A percentile compares a stretch with the other conserved stretches of the same genome.
Conservation (phyloP, 1,140 invertebrate genomes). For the Dendrolimus punctatus region DNA sequence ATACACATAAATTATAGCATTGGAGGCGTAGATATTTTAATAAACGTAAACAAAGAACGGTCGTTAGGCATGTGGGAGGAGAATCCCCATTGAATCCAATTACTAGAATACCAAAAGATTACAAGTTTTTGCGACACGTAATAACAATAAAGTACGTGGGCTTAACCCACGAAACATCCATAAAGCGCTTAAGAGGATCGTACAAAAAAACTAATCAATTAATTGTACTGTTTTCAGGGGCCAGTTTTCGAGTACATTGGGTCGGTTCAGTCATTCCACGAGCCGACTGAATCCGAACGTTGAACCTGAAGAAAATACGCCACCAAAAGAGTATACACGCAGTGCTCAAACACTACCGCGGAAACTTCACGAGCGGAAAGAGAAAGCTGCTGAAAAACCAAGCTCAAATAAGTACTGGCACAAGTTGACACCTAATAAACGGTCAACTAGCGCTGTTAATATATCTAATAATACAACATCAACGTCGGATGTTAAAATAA, state of each 20-base stretch:
- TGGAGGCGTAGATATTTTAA: not conserved
- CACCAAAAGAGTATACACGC: slow-evolving; percentile 68
- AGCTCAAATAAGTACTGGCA: slow-evolving; percentile 64
- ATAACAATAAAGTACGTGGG: slow-evolving; percentile 58
- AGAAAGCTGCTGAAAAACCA: slow-evolving; percentile 67
- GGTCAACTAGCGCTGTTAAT: slow-evolving; percentile 81
- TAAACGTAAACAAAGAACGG: slow-evolving; percentile 43
- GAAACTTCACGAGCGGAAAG: slow-evolving; percentile 74
- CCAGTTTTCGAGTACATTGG: slow-evolving; percentile 77
- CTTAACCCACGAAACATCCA: slow-evolving; percentile 24
- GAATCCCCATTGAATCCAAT: slow-evolving; percentile 60
- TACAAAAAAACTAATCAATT: slow-evolving; percentile 21
- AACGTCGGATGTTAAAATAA: slow-evolving; percentile 58
- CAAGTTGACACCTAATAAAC: slow-evolving; percentile 68
- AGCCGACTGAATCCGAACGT: slow-evolving; percentile 76
- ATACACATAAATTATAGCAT: too few species aligned
- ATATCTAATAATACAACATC: slow-evolving; percentile 80
- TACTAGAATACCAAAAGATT: slow-evolving; percentile 44
- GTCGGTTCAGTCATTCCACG: slow-evolving; percentile 85
- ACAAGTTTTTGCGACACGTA: slow-evolving; percentile 50
- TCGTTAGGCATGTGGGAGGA: slow-evolving; percentile 51
- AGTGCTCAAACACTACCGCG: slow-evolving; percentile 85
- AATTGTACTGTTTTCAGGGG: slow-evolving; percentile 68
- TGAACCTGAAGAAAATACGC: slow-evolving; percentile 52
- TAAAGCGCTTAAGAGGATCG: slow-evolving; percentile 22